Evolutionary conservation across 2,888 invertebrate genomes (phyloP), one percentile per base, ranked within the genome.

Genomic region (Eupithecia centaureata): DNA sequence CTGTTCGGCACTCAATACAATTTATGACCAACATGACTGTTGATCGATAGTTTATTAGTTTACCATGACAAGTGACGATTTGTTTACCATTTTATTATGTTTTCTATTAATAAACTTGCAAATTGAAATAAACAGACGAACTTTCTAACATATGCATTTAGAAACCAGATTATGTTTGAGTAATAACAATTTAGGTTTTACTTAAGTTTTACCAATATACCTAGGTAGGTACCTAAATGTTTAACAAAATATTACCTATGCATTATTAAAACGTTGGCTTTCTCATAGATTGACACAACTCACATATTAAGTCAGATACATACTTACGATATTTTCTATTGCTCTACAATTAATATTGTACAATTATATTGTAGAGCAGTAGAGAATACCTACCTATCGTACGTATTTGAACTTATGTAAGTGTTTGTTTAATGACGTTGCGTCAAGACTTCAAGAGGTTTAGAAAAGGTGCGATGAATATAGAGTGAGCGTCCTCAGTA

Each of bases 1-100:
- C 62, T 22, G n/a, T 12, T 2, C 64, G 61, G 35, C 63, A 65
- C 61, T 38, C 63, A 70, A 61, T 66, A 69, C 51, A 60, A 32
- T 66, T 70, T 70, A 70, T 63, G 57, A n/a, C 42, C n/a, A n/a
- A n/a, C n/a, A n/a, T n/a, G n/a, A n/a, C n/a, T 54, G 65, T 57
- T 60, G 70, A 28, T 63, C 70, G 63, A 63, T 35, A 58, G 52
- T 58, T 58, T 66, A 66, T 70, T 66, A 63, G 35, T 47, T 47
- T 47, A 47, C 10, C 22, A 47, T 47, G 42, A 42, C 47, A 47
- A 12, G 47, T 22, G 22, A 18, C 42, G 8, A 7, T 47, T 47
- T 47, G 47, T 47, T 42, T 18, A 47, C 10, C 22, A 42, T 42
- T 42, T 47, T 47, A 47, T 47, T 1, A 42, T 42, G 42, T 18